Evolutionary conservation across 53 echinoderm and acorn worm genomes (phyloP).

Genomic region (Mesocentrotus franciscanus): DNA sequence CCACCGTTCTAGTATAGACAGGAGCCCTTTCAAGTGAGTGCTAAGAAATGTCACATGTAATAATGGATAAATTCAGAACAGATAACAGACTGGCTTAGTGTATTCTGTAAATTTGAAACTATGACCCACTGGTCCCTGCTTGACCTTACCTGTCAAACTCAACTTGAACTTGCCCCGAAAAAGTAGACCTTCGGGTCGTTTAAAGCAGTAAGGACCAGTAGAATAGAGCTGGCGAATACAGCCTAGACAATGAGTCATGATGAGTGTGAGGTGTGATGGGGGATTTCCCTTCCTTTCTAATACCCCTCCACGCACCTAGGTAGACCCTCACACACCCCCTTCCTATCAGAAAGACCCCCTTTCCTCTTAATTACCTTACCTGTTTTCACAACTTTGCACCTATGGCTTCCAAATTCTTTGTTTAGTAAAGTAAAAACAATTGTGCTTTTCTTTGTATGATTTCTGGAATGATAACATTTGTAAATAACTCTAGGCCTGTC

Average conservation of each 20-base stretch:
- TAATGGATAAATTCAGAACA: neutral
- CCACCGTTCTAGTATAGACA: neutral
- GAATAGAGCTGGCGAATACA: neutral
- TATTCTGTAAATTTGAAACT: neutral
- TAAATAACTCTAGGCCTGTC: too few relatives aligned
- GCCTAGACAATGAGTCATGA: conserved; percentile 26
- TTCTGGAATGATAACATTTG: too few relatives aligned
- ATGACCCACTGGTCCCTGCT: neutral
- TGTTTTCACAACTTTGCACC: neutral
- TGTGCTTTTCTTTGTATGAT: too few relatives aligned
- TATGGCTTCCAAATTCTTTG: neutral
- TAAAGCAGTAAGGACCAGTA: neutral
- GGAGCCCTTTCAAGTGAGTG: conserved; percentile 8
- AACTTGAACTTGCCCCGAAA: conserved; percentile 17
- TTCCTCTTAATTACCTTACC: neutral
- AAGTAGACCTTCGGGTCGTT: neutral
- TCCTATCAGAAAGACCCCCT: conserved; percentile 19
- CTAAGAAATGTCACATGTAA: conserved; percentile 36
- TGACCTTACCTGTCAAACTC: neutral
- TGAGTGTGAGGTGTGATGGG: neutral
- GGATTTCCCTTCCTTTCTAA: neutral
- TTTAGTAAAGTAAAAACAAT: neutral
- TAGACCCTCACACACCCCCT: conserved; percentile 18
- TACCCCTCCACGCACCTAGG: neutral
- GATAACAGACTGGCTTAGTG: neutral